phyloP scores from a whole-genome alignment of 2,888 invertebrate species.

The Macaria notata region DNA sequence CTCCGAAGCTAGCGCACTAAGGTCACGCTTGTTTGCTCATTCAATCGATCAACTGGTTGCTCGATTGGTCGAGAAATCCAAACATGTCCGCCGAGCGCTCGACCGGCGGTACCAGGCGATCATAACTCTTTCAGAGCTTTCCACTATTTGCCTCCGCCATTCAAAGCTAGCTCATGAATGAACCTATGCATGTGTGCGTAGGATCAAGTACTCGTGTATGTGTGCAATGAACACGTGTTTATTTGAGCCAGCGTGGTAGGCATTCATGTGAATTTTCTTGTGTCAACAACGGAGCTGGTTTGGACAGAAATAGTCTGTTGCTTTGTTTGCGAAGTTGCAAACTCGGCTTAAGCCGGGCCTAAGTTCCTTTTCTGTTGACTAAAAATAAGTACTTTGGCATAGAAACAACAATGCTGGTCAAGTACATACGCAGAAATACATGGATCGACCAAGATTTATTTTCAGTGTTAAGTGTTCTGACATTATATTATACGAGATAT shows the following conservation, averaged over 20 bases:
- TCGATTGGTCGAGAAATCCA: slow-evolving; percentile 46
- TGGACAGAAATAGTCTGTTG: slow-evolving; percentile 71
- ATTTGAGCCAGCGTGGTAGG: slow-evolving; percentile 70
- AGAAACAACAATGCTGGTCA: too few relatives aligned
- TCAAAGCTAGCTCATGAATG: slow-evolving; percentile 64
- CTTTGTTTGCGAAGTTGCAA: slow-evolving; percentile 70
- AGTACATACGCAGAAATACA: too few relatives aligned
- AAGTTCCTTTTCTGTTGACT: slow-evolving; percentile 3
- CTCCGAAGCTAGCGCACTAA: not conserved
- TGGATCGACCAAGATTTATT: too few relatives aligned
- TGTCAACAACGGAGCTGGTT: slow-evolving; percentile 72
- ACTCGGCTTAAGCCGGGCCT: slow-evolving; percentile 31
- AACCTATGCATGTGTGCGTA: slow-evolving; percentile 57
- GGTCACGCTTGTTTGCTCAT: slow-evolving; percentile 6
- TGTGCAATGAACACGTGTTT: slow-evolving; percentile 71
- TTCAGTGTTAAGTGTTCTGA: too few relatives aligned
- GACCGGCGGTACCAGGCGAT: slow-evolving; percentile 64
- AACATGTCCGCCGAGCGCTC: slow-evolving; percentile 74
- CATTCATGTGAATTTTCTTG: slow-evolving; percentile 80
- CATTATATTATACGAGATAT: too few relatives aligned
- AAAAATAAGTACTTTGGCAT: not conserved
- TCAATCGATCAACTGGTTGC: slow-evolving; percentile 22
- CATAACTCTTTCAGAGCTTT: slow-evolving; percentile 49
- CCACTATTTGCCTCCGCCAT: slow-evolving; percentile 63
- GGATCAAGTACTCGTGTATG: slow-evolving; percentile 29